Base-by-base conservation (phyloP, 2,797 vertebrate genomes). In the Pseudomugil tenellus region DNA sequence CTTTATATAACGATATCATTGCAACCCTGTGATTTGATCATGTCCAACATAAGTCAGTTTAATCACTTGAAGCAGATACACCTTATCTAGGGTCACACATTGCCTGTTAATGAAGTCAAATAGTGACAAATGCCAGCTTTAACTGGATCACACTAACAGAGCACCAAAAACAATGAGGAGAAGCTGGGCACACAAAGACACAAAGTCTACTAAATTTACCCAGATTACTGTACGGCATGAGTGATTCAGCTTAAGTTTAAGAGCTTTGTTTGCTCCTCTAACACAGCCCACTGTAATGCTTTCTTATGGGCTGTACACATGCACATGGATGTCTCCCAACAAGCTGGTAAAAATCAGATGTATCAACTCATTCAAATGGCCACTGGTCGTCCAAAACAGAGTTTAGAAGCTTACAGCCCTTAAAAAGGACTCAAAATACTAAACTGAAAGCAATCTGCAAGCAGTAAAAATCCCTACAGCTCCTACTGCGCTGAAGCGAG, bases 401-500 rank as follows among this genome's bases (percentile, higher is more conserved):
- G 19, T n/a, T 8, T 26, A 63, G 10, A 52, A 46, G 64, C 32
- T 37, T 6, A 8, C 10, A 32, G 25, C 53, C 46, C 17, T 63
- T 12, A 57, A 32, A 57, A 67, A 7, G 39, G 53, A 56, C 57
- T 34, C 6, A 8, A 63, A 32, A 66, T 66, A 41, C 53, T 0
- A 13, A 17, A 31, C 41, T 17, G 19, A 63, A 79, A 35, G 23
- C 46, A 69, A 76, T 69, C 35, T 81, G 71, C 3, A 25, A 75
- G 74, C 58, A 67, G 46, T 72, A 61, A 63, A 70, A 55, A 34
- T 57, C 41, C 11, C 23, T 21, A 2, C 55, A 62, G 43, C 57
- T 76, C 72, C 74, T 12, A 63, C 77, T 72, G 60, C 13, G 65
- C 60, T 53, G 58, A 32, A 59, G 58, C 41, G 53, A 79, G 61